Base-by-base conservation (phyloP, 2,113 vertebrate species). In the Tychaedon coryphoeus region DNA sequence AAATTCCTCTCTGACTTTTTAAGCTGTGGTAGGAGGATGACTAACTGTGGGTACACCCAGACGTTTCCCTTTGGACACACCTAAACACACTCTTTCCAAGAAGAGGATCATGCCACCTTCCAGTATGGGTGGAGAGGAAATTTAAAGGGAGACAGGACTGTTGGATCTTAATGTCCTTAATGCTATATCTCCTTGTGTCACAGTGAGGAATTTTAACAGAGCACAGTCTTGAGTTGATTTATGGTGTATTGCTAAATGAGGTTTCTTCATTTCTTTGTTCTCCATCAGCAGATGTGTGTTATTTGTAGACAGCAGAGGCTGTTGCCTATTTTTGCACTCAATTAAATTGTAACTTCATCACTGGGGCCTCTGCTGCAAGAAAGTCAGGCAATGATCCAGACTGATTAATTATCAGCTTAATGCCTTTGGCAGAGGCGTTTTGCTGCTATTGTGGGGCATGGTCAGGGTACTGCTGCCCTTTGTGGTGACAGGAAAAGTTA, bases 21-120 rank as follows among this genome's bases (percentile, higher is more conserved):
- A 34, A 84, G 95, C 86, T 78, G 86, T 65, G 93, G 85, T 71
- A 31, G 90, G 90, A 96, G 53, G 86, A 72, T 97, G 93, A 97
- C 85, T 96, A 95, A 93, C 56, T 88, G 93, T 73, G 93, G 94
- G 88, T 96, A 81, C 93, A 94, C 75, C 90, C 94, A 95, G 90
- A 92, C 86, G 8, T 81, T 96, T 96, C 96, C 95, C 90, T 84
- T 88, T 65, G 76, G 89, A 92, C 95, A 92, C 95, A 96, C 95
- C 89, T 96, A 91, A 91, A 40, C 76, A 43, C 75, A 86, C 60
- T 75, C 96, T 97, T 94, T 95, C 92, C 94, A 97, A 95, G 96
- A 95, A 94, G 95, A 95, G 36, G 65, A 96, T 95, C 95, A 92
- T 94, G 88, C 96, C 93, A 94, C 92, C 94, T 80, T 96, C 48